Conservation (phyloP, 2,888 invertebrate genomes). For the Rhaphigaster nebulosa region DNA sequence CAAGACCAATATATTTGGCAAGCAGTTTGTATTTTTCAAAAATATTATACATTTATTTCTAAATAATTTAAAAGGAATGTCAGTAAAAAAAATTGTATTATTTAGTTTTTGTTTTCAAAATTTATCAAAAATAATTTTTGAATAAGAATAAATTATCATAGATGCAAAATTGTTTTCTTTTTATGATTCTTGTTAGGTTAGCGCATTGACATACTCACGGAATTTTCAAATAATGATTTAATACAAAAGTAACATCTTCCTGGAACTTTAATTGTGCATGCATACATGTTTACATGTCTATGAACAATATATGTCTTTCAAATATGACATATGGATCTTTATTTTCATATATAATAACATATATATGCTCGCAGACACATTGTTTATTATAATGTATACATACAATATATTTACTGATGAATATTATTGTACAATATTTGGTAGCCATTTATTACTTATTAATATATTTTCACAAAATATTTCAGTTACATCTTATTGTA, state of each 20-base stretch:
- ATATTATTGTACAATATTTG: conserved; percentile 61
- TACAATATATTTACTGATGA: conserved; percentile 56
- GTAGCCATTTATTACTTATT: conserved; percentile 59
- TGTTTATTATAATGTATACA: conserved; percentile 52
- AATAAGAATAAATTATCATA: background rate
- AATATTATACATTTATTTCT: background rate
- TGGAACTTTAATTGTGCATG: conserved; percentile 37
- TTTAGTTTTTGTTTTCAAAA: background rate
- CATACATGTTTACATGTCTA: conserved; percentile 33
- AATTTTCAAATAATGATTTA: conserved; percentile 42
- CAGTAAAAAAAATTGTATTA: background rate
- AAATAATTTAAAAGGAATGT: background rate
- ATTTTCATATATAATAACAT: conserved; percentile 19
- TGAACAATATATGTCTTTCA: conserved; percentile 37
- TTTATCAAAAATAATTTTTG: conserved; percentile 47
- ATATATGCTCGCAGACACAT: conserved; percentile 38
- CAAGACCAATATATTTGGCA: conserved; percentile 31
- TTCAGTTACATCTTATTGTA: conserved; percentile 61
- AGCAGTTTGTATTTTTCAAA: background rate
- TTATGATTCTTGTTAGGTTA: conserved; percentile 30
- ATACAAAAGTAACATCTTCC: conserved; percentile 24
- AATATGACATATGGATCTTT: conserved; percentile 16
- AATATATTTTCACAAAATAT: conserved; percentile 61
- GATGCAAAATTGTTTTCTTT: background rate
- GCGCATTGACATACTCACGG: conserved; percentile 37